Conservation (phyloP, 2,113 vertebrate species). For the Semnornis frantzii region DNA sequence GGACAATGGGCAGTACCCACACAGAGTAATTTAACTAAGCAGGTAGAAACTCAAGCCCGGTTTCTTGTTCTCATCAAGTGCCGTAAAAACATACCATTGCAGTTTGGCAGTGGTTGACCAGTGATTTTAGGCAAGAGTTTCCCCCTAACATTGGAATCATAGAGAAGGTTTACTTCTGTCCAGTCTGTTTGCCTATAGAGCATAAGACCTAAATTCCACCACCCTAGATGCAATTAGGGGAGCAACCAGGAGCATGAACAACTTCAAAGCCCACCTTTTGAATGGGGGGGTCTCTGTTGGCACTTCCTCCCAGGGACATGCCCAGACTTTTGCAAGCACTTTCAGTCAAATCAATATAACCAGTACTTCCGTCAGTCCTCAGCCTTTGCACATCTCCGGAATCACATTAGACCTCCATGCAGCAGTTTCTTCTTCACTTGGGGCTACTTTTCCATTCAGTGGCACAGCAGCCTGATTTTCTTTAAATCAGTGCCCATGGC, state of each 20-base stretch:
- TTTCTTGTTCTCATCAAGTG: not conserved
- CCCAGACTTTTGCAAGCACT: accelerated
- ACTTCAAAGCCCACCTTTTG: not conserved
- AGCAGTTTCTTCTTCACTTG: not conserved
- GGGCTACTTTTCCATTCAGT: not conserved
- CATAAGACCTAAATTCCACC: not conserved
- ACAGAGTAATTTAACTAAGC: not conserved
- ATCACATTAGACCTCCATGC: not conserved
- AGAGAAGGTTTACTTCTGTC: not conserved
- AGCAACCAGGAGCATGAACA: accelerated
- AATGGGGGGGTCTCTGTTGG: accelerated
- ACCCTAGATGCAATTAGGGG: too few species aligned
- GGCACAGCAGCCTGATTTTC: not conserved
- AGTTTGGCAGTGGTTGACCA: not conserved
- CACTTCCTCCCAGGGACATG: not conserved
- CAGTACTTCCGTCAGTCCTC: not conserved
- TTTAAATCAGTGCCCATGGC: not conserved
- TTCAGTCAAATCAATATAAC: not conserved
- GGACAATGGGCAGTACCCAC: not conserved
- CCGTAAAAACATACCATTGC: not conserved
- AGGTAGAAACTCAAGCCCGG: not conserved
- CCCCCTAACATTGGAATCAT: not conserved
- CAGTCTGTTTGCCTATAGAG: not conserved
- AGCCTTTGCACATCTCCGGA: not conserved
- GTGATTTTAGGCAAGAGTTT: not conserved